Evolutionary conservation across 2,888 invertebrate species (phyloP), one percentile per base, ranked within the genome.

Genomic region (Eulithis testata): DNA sequence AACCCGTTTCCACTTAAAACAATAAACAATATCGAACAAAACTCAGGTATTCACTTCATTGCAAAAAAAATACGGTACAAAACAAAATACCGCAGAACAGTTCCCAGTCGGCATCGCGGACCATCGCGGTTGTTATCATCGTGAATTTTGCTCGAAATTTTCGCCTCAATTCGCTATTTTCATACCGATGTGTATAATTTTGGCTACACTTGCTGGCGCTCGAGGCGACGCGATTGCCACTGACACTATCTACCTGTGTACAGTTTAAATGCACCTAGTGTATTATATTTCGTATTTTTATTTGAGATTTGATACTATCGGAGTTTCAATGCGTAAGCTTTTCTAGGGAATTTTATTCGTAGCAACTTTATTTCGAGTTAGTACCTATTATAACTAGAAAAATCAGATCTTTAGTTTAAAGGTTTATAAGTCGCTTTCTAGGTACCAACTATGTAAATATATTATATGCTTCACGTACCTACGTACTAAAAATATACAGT

Each of bases 241-340:
- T 85, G 88, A 87, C 88, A 82, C 80, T 88, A 89, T 89, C 88
- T 81, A 79, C 78, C 80, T 78, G 77, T 74, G 76, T 73, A 74
- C 81, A 76, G 75, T 84, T 84, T 83, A 84, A 85, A 84, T 85
- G 83, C 83, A 82, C 78, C 73, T 66, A 60, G 68, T 69, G 76
- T 78, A 84, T 80, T 80, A 76, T 78, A 79, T 80, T 79, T 81
- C 79, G 79, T 80, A 75, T 74, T 78, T 80, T 72, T 78, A 75
- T 71, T 69, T 66, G 65, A 68, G 66, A 65, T 68, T 67, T 68
- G 63, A 65, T 43, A 52, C 62, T 50, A 66, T 60, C 62, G 27
- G 43, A n/a, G 44, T 63, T 60, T 54, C 31, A 56, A 65, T 58
- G 65, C 65, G 63, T 58, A 60, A 65, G 65, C 60, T 59, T 56